Conservation (phyloP, 2,113 vertebrate genomes). For the Zapornia atra region DNA sequence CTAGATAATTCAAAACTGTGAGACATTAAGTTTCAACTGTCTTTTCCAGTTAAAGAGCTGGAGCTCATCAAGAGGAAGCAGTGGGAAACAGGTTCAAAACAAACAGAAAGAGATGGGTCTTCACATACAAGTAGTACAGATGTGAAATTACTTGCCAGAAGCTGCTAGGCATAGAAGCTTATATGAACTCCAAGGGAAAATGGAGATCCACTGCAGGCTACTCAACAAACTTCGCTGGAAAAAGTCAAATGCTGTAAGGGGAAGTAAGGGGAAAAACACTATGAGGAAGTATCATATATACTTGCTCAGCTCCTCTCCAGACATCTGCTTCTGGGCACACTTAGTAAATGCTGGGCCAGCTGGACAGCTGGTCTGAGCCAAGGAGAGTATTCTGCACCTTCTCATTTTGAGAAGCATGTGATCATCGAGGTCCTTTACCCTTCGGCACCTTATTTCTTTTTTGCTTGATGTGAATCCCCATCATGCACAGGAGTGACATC, state of each 20-base stretch:
- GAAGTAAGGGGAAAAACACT: neutral
- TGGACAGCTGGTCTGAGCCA: neutral
- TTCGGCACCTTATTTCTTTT: neutral
- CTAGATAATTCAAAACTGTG: neutral
- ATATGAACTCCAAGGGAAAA: neutral
- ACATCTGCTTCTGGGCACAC: neutral
- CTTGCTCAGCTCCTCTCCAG: neutral
- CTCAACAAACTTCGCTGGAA: neutral
- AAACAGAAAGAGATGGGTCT: neutral
- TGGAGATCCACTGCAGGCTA: neutral
- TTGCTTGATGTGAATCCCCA: neutral
- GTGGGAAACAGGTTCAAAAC: neutral
- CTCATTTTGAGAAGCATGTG: fast-evolving
- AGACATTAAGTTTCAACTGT: neutral
- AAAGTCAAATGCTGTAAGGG: neutral
- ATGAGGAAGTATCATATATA: neutral
- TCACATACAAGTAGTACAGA: neutral
- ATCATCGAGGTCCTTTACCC: neutral
- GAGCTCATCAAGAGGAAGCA: neutral
- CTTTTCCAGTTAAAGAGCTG: neutral
- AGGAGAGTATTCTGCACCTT: fast-evolving
- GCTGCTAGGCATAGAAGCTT: neutral
- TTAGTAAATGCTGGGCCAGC: neutral
- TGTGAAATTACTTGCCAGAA: neutral
- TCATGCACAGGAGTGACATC: neutral